Evolutionary conservation across 2,113 vertebrate species (phyloP).

Genomic region (Cebus imitator): DNA sequence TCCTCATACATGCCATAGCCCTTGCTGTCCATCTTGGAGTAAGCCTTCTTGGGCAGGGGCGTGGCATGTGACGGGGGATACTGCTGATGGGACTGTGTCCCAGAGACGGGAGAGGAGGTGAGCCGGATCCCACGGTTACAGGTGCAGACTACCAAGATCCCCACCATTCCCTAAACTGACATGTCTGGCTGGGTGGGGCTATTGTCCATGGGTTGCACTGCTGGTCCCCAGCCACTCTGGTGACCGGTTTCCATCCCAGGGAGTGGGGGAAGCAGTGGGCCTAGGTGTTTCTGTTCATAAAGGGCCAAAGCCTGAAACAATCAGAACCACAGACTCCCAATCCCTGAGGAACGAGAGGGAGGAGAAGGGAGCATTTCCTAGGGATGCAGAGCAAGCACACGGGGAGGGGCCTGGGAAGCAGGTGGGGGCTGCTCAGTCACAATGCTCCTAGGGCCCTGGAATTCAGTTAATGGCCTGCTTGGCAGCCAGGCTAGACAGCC

Average conservation of each 20-base stretch:
- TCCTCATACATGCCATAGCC: conserved; percentile 90
- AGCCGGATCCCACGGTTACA: neutral
- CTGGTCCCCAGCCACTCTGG: neutral
- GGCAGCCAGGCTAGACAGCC: neutral
- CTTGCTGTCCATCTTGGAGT: conserved; percentile 94
- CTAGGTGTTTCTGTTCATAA: neutral
- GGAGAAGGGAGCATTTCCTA: neutral
- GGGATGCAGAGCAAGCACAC: too few species aligned
- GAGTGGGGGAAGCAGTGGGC: neutral
- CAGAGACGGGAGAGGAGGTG: neutral
- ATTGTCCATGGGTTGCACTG: neutral
- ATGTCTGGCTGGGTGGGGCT: neutral
- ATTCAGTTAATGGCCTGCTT: neutral
- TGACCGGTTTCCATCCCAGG: too few species aligned
- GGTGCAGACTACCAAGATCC: too few species aligned
- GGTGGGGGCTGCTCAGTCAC: neutral
- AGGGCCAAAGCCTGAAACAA: neutral
- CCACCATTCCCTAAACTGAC: neutral
- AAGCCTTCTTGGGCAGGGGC: conserved; percentile 89
- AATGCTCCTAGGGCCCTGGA: neutral
- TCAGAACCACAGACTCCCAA: neutral
- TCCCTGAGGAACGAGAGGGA: neutral
- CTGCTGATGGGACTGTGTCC: conserved; percentile 87
- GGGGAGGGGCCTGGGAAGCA: neutral
- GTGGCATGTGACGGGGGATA: conserved; percentile 85